Conservation (phyloP, 1,140 invertebrate species). For the Carcinoscorpius rotundicauda region DNA sequence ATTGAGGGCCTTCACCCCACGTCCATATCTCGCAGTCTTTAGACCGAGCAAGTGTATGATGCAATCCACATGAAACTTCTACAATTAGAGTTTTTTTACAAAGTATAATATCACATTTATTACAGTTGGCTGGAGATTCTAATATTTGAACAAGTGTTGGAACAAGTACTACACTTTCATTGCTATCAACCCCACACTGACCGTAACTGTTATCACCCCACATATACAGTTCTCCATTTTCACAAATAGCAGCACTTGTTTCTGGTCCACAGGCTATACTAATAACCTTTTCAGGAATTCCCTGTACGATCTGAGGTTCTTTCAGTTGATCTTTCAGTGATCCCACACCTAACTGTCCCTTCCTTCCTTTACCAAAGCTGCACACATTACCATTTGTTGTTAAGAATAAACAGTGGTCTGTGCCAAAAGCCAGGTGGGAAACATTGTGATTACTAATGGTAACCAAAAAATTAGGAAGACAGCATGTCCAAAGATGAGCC, state of each 20-base stretch:
- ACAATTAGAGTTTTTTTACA: not conserved
- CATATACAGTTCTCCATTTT: slow-evolving; percentile 11
- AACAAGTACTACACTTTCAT: not conserved
- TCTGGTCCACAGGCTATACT: slow-evolving; percentile 9
- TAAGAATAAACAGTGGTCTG: slow-evolving; percentile 4
- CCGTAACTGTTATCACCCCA: slow-evolving; percentile 13
- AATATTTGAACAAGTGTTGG: slow-evolving; percentile 1
- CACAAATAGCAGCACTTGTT: slow-evolving; percentile 1
- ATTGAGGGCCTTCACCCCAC: slow-evolving; percentile 53
- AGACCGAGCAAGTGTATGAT: not conserved
- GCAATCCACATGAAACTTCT: not conserved
- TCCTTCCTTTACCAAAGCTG: slow-evolving; percentile 2
- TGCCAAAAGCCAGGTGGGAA: slow-evolving; percentile 2
- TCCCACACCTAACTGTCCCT: slow-evolving; percentile 6
- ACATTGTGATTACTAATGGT: slow-evolving; percentile 4
- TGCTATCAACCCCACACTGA: slow-evolving; percentile 9
- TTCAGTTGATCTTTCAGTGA: not conserved
- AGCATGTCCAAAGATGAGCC: slow-evolving; percentile 5
- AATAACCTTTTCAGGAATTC: not conserved
- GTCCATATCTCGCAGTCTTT: slow-evolving; percentile 50
- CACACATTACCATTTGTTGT: not conserved
- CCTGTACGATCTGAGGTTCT: not conserved
- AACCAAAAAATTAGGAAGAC: not conserved
- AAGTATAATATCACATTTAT: not conserved
- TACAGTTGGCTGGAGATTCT: not conserved